Evolutionary conservation across 2,113 vertebrate genomes (phyloP).

Genomic region (Ondatra zibethicus): DNA sequence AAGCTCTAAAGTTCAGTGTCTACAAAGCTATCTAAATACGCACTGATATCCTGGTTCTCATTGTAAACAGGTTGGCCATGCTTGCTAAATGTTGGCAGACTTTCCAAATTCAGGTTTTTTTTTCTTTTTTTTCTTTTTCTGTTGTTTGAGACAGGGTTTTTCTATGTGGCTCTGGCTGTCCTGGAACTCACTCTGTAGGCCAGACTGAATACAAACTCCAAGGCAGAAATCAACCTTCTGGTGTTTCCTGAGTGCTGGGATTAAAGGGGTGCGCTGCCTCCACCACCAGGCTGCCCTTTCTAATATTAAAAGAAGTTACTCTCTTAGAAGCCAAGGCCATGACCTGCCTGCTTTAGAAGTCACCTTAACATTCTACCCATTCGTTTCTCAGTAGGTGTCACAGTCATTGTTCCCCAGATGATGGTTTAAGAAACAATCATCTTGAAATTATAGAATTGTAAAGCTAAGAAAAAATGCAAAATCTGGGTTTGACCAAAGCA

Average conservation of each 20-base stretch:
- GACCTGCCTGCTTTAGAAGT: background rate
- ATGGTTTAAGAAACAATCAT: background rate
- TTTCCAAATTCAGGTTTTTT: background rate
- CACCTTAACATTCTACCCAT: background rate
- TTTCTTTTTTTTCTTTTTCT: too few relatives aligned
- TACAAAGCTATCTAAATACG: background rate
- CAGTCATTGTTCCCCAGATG: background rate
- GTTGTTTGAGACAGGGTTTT: background rate
- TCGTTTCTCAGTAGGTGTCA: background rate
- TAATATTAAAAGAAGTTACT: background rate
- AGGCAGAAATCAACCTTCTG: background rate
- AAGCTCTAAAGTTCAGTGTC: background rate
- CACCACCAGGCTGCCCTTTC: background rate
- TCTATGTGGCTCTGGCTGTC: background rate
- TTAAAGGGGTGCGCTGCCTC: background rate
- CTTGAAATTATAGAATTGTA: conserved; percentile 11
- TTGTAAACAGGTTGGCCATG: background rate
- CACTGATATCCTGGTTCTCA: too few relatives aligned
- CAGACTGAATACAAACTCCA: background rate
- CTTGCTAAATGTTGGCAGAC: background rate
- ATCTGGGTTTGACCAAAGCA: background rate
- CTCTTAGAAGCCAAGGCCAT: background rate
- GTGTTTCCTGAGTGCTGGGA: background rate
- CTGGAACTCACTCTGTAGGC: background rate
- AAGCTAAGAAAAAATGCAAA: background rate